These are phyloP conservation scores for Agrilus planipennis DNA, from an alignment of 1,140 invertebrate genomes.

Conservation along the genomic window DNA sequence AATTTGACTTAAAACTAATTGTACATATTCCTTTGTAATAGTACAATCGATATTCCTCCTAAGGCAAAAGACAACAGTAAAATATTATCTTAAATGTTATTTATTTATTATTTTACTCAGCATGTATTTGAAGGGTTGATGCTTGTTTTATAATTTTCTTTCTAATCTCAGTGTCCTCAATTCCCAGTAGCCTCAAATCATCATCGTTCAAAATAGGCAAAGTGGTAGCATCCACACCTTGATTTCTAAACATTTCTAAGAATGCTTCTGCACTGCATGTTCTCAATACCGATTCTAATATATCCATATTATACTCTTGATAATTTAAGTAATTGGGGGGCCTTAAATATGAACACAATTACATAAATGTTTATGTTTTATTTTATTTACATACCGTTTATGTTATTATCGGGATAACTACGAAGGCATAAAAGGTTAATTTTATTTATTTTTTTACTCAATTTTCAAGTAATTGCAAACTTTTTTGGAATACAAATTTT, in stretches of 20 bases:
- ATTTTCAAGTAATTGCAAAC: too few species aligned
- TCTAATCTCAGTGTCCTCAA: slow-evolving; percentile 6
- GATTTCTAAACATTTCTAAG: slow-evolving; percentile 10
- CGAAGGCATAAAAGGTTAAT: too few species aligned
- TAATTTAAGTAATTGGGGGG: not conserved
- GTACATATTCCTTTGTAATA: slow-evolving; percentile 2
- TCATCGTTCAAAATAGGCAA: slow-evolving; percentile 13
- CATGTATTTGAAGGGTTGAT: not conserved
- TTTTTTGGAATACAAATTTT: too few species aligned
- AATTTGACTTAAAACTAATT: slow-evolving; percentile 8
- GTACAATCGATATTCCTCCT: not conserved
- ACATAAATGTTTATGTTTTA: too few species aligned
- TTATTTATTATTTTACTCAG: not conserved
- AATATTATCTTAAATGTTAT: not conserved
- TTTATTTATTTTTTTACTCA: too few species aligned
- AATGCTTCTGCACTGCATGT: slow-evolving; percentile 10
- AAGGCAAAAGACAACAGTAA: not conserved
- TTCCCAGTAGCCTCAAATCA: slow-evolving; percentile 12
- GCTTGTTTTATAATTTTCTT: slow-evolving; percentile 5
- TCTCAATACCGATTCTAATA: slow-evolving; percentile 12
- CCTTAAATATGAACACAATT: too few species aligned
- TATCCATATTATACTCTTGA: slow-evolving; percentile 8
- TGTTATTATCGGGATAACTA: too few species aligned
- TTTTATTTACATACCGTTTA: too few species aligned
- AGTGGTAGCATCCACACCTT: slow-evolving; percentile 7